These are phyloP conservation scores for Otis tarda DNA, from an alignment of 2,113 vertebrate species.

Conservation along the genomic window DNA sequence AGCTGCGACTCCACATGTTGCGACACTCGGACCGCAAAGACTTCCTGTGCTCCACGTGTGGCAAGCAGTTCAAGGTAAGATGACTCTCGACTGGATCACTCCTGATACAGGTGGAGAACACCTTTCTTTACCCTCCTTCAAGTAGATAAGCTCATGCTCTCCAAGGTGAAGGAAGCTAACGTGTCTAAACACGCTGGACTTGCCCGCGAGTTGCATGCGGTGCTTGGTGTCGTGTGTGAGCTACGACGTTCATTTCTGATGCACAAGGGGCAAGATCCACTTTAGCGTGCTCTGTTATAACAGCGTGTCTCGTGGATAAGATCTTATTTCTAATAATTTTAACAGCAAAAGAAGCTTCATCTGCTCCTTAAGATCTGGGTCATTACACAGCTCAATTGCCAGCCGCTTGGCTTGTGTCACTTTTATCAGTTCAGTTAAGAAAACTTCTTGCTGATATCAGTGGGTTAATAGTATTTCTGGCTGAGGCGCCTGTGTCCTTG, in stretches of 20 bases:
- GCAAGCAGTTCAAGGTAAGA: conserved; percentile 96
- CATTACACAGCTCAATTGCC: background rate
- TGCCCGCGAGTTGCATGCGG: background rate
- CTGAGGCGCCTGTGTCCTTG: background rate
- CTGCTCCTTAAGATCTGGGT: background rate
- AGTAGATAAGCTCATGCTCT: background rate
- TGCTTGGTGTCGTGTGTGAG: background rate
- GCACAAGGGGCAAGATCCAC: background rate
- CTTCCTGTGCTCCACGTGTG: conserved; percentile 96
- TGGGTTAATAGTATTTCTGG: background rate
- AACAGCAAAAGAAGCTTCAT: background rate
- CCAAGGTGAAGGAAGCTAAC: background rate
- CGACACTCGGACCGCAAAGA: conserved; percentile 96
- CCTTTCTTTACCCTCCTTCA: background rate
- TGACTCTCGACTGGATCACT: background rate
- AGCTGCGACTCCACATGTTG: conserved; percentile 95
- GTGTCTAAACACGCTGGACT: background rate
- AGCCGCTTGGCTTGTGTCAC: background rate
- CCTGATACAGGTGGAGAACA: background rate
- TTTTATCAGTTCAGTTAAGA: background rate
- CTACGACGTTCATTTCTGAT: background rate
- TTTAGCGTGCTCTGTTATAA: background rate
- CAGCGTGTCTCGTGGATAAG: background rate
- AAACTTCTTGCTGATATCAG: background rate
- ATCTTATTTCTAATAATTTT: background rate